These are phyloP conservation scores for Zophobas morio DNA, from an alignment of 1,140 invertebrate species.

Conservation along the genomic window DNA sequence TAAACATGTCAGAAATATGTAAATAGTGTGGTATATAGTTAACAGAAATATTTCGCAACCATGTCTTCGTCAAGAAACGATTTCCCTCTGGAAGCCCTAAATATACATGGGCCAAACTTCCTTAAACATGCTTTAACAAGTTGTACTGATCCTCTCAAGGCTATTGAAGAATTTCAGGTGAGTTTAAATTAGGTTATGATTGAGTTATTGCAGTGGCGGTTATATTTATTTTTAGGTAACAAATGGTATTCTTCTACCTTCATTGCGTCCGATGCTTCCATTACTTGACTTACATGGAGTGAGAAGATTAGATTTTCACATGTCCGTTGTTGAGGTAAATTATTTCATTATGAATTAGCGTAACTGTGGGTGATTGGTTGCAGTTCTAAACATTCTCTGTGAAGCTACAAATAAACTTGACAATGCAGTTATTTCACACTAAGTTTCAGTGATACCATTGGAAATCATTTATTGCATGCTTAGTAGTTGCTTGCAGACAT, in stretches of 20 bases:
- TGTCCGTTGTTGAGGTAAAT: slow-evolving; percentile 88
- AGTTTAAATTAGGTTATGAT: slow-evolving; percentile 46
- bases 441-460: too few species aligned
- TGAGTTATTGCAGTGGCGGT: background rate
- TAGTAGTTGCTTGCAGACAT: too few species aligned
- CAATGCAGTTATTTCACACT: too few species aligned
- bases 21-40: background rate
- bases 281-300: slow-evolving; percentile 95
- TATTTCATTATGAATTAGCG: background rate
- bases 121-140: slow-evolving; percentile 94
- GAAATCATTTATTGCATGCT: too few species aligned
- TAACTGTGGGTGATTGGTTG: too few species aligned
- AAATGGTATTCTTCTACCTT: slow-evolving; percentile 95
- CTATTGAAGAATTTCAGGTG: slow-evolving; percentile 97
- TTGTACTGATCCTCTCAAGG: slow-evolving; percentile 95
- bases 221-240: slow-evolving; percentile 74
- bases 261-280: slow-evolving; percentile 93
- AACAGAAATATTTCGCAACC: background rate
- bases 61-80: slow-evolving; percentile 56
- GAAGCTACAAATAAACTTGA: too few species aligned
- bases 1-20: too few species aligned
- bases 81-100: slow-evolving; percentile 85
- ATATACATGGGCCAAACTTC: slow-evolving; percentile 91
- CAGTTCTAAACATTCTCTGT: too few species aligned
- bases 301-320: slow-evolving; percentile 93